Evolutionary conservation across 2,797 vertebrate genomes (phyloP), one percentile per base, ranked within the genome.

Genomic region (Eulemur albifrons): DNA sequence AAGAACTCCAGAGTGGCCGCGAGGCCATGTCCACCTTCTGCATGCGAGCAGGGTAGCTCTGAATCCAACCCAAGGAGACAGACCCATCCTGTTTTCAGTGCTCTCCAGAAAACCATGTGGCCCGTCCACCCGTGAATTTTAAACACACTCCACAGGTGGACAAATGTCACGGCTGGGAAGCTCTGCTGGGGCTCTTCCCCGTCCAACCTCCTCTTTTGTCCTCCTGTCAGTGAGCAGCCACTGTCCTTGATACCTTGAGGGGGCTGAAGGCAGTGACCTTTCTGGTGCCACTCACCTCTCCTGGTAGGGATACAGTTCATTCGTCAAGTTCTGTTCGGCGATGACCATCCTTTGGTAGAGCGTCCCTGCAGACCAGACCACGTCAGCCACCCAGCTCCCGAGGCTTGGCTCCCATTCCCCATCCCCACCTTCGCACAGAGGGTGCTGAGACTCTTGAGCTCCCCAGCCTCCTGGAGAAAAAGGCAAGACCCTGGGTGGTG

Each of bases 281-380:
- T 4, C 2, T 5, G 2, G 27, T 1, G 50, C 59, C 59, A 97
- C 99, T 99, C 95, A 99, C 99, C 98, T 99, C 95, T 99, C 99
- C 97, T 99, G 99, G 76, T 98, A 99, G n/a, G 99, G 99, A 96
- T 99, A 99, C 0, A 98, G 97, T 14, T 99, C 98, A 0, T 98
- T 99, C 75, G 97, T 99, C 52, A 99, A 98, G 79, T 98, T 99
- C 96, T 99, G 99, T 94, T 99, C 99, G 0, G 99, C 98, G 69
- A 99, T 98, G 59, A 99, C 98, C 98, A 98, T 99, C 98, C 99
- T 99, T 93, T 99, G 99, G 98, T 99, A 99, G 96, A 99, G 96
- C 0, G 95, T 96, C 38, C 97, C 97, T 98, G 90, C 50, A 90
- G 88, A 93, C 20, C 38, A 89, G 75, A 87, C 27, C 40, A 3